Base-by-base conservation (phyloP, 2,113 vertebrate genomes). In the Ciconia boyciana region DNA sequence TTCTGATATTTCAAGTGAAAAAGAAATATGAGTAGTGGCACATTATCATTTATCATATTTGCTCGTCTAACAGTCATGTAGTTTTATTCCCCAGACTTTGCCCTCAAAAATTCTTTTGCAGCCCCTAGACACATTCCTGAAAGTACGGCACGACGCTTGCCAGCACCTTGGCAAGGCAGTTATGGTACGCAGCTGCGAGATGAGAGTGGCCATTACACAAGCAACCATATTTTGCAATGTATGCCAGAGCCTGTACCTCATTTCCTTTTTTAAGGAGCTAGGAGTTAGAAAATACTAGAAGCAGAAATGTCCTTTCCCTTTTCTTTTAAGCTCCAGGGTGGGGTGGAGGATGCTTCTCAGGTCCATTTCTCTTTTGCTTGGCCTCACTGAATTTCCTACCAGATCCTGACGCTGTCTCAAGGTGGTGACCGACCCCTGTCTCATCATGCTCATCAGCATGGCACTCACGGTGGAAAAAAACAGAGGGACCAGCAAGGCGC, bases 131-230 rank as follows among this genome's bases (percentile, higher is more conserved):
- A 24, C 15, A 26, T 41, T 69, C 28, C 52, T 82, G 26, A 91
- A 89, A 82, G 74, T 60, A 64, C 26, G 82, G 57, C 26, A 22
- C 1, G 1, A 71, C 0, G 0, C 26, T 69, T 83, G 61, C 39
- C 78, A 91, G 74, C 34, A 49, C 36, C 52, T 81, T 78, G 52
- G 57, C 69, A 94, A 83, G 87, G 39, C 26, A 55, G 18, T 22
- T 43, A 54, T 0, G 2, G 24, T 17, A 41, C 0, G 0, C 36
- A 89, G 77, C 54, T 94, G 43, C 0, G 0, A 85, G 52, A 71
- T 17, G n/a, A 80, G 57, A 60, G 34, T 22, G 57, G 16, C 24
- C 61, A 28, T 80, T 75, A 54, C 25, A 21, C 28, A 48, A 85
- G 24, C 16, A 87, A 76, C 57, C 16, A 7, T 58, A 71, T 64